Percentiles rank a stretch among this genome's conserved stretches.
phyloP scores from a whole-genome alignment of 2,113 vertebrate genomes.

The Laterallus jamaicensis region DNA sequence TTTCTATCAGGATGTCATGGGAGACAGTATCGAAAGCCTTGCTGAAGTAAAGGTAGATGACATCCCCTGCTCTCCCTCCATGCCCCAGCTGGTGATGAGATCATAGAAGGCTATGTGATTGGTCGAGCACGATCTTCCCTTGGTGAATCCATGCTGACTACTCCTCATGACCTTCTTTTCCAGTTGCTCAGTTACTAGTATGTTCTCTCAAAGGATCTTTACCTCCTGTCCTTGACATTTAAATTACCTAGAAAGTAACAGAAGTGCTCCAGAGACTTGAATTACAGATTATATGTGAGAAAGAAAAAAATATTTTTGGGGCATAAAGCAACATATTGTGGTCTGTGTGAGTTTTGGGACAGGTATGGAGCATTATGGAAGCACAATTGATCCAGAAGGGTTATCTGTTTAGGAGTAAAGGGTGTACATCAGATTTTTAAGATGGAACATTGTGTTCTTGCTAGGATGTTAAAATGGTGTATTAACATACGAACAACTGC shows the following conservation, averaged over 20 bases:
- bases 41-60: too few relatives aligned
- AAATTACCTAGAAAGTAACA: neutral
- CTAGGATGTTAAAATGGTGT: neutral
- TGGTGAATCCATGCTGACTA: too few relatives aligned
- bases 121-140: too few relatives aligned
- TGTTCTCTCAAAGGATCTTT: neutral
- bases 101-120: too few relatives aligned
- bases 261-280: neutral
- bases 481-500: neutral
- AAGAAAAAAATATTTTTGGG: neutral
- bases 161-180: too few relatives aligned
- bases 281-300: neutral
- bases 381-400: neutral
- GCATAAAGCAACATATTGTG: neutral
- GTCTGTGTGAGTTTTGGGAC: neutral
- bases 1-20: too few relatives aligned
- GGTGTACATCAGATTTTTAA: neutral
- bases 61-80: too few relatives aligned
- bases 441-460: neutral
- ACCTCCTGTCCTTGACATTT: neutral
- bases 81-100: too few relatives aligned
- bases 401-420: neutral
- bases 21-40: too few relatives aligned
- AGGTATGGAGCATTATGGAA: neutral
- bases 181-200: neutral